Conservation (phyloP, 2,113 vertebrate genomes). For the Tragelaphus scriptus region DNA sequence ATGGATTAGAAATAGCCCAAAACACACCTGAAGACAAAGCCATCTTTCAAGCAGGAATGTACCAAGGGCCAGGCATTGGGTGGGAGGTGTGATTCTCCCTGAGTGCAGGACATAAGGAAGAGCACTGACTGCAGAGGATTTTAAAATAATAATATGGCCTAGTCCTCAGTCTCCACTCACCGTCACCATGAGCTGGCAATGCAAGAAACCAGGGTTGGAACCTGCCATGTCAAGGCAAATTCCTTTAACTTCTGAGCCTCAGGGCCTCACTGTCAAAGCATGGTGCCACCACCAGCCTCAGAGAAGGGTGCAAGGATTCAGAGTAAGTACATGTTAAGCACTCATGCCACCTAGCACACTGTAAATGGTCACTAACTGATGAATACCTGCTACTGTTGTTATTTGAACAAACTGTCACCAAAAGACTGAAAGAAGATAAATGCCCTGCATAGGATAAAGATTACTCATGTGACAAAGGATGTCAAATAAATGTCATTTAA, state of each 20-base stretch:
- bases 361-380: background rate
- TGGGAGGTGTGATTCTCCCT: background rate
- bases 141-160: background rate
- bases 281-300: background rate
- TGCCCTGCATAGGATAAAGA: background rate
- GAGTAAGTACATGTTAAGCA: background rate
- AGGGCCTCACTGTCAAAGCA: background rate
- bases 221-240: background rate
- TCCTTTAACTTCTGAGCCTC: background rate
- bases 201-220: background rate
- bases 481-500: conserved; percentile 47
- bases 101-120: background rate
- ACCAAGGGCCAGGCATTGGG: too few relatives aligned
- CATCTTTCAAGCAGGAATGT: background rate
- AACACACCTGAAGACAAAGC: background rate
- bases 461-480: conserved; percentile 43
- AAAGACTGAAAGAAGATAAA: conserved; percentile 24
- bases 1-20: background rate
- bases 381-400: background rate
- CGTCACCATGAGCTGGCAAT: background rate
- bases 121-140: background rate
- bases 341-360: background rate
- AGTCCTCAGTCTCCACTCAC: background rate
- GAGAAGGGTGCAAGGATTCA: background rate
- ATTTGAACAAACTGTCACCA: background rate